Evolutionary conservation across 1,140 invertebrate species (phyloP), one percentile per base, ranked within the genome.

Genomic region (Procambarus virginalis): DNA sequence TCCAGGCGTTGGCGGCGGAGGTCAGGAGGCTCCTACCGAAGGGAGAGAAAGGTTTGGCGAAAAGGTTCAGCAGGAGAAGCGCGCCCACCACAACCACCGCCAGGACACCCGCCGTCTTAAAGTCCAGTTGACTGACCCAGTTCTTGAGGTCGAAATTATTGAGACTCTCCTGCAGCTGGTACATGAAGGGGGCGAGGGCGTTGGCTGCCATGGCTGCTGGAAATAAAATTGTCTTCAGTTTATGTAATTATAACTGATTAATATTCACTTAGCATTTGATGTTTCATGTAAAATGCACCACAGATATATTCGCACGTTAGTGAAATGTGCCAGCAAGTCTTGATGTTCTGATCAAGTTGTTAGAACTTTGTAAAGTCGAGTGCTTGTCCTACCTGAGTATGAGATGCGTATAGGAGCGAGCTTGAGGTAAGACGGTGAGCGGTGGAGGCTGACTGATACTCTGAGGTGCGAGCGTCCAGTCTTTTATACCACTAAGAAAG

Each of bases 1-100:
- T 45, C 85, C 85, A 87, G 45, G 77, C 76, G 60, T 79, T 3
- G 2, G 85, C 85, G 20, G 85, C 85, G 20, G 85, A 68, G 77
- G 58, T 48, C 76, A 70, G 51, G 8, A 86, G 73, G 60, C 84
- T 86, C 76, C 84, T 86, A n/a, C 49, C 84, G 51, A 22, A 79
- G 34, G n/a, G 34, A 49, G 58, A n/a, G 51, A 79, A 87, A 17
- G 76, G 46, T 20, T 79, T 87, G 20, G 49, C 64, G 58, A 87
- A 80, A 10, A 78, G 22, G 17, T 87, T 45, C 12, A 87, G 17
- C 22, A 87, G 77, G 20, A 87, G 22, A 9, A 87, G 20, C 1
- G 48, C 77, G 14, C 75, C 76, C 34, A 87, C 77, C n/a, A 68
- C 60, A 55, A 78, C 76, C 77, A 87, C 48, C 3, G 60, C 60